phyloP scores from a whole-genome alignment of 1,140 invertebrate species.

The Drosophila triauraria region DNA sequence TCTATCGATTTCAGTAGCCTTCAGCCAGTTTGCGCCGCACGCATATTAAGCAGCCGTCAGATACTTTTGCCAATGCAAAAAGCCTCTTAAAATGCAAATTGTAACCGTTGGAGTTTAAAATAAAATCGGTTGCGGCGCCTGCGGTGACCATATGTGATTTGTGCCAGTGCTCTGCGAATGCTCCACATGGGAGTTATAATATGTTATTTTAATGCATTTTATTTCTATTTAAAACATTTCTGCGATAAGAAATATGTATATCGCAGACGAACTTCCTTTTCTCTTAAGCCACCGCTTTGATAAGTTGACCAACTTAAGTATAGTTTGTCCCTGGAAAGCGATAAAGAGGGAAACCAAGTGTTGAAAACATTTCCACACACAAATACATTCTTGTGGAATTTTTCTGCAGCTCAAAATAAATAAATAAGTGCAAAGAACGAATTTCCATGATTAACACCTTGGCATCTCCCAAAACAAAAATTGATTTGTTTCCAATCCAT shows the following conservation, averaged over 20 bases:
- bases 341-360: constrained; percentile 41
- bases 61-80: constrained; percentile 22
- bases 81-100: constrained; percentile 68
- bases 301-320: constrained; percentile 61
- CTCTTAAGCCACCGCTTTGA: constrained; percentile 23
- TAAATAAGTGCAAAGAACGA: constrained; percentile 24
- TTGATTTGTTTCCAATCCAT: too few relatives aligned
- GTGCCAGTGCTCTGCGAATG: constrained; percentile 5
- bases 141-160: constrained; percentile 14
- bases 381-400: not conserved
- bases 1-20: constrained; percentile 77
- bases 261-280: constrained; percentile 56
- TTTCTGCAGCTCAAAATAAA: constrained; percentile 29
- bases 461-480: constrained; percentile 49
- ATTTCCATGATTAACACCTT: constrained; percentile 64
- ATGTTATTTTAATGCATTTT: constrained; percentile 1
- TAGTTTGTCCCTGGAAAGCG: constrained; percentile 30
- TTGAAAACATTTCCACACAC: constrained; percentile 21
- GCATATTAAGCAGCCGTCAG: constrained; percentile 63
- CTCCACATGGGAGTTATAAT: constrained; percentile 26
- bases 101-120: constrained; percentile 68
- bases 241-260: constrained; percentile 31
- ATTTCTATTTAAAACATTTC: constrained; percentile 10
- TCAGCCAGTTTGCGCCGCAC: constrained; percentile 64
- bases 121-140: constrained; percentile 47